These are phyloP conservation scores for Motacilla tschutschensis DNA, from an alignment of 2,113 vertebrate species.

Conservation along the genomic window DNA sequence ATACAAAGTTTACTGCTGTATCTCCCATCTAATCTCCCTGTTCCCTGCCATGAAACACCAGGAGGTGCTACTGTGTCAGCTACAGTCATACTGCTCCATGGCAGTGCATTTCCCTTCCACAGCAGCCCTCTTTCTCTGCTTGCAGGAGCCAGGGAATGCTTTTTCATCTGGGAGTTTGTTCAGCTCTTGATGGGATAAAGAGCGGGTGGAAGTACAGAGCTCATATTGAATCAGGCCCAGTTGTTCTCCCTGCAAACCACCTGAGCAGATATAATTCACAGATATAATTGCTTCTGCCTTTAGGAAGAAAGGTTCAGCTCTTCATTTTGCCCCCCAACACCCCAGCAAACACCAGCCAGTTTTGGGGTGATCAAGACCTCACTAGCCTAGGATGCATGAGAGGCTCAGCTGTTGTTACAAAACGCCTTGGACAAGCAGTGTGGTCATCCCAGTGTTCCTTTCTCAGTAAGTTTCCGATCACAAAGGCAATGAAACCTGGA, in stretches of 20 bases:
- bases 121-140: background rate
- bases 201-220: background rate
- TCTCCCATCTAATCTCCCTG: background rate
- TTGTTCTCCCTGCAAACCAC: background rate
- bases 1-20: background rate
- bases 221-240: background rate
- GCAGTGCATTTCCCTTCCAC: no score
- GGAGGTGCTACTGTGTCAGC: background rate
- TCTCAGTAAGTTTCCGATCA: background rate
- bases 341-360: background rate
- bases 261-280: background rate
- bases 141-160: background rate
- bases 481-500: background rate
- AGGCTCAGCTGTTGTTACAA: background rate
- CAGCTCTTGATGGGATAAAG: background rate
- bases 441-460: background rate
- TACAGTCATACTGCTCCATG: rapidly evolving
- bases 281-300: background rate
- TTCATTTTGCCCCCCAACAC: background rate
- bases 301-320: background rate
- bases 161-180: background rate
- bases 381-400: background rate
- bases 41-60: background rate
- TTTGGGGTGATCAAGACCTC: background rate
- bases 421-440: background rate